Evolutionary conservation across 2,113 vertebrate genomes (phyloP).

Genomic region (Saccopteryx bilineata): DNA sequence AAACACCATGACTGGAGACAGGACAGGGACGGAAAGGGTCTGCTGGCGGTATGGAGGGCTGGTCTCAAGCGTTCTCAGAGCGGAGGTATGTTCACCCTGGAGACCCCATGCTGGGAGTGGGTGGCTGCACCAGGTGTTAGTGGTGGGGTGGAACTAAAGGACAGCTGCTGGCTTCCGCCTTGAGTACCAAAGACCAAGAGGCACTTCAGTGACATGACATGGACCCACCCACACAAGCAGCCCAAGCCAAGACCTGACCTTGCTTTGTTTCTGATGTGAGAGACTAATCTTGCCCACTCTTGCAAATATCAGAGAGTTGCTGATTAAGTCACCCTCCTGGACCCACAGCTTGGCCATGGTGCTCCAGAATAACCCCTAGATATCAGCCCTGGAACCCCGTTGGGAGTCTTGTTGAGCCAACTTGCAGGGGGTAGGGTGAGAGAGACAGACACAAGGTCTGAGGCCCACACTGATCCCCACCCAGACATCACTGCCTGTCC

Average conservation of each 20-base stretch:
- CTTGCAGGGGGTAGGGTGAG: background rate
- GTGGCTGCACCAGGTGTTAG: background rate
- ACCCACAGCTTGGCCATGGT: fast-evolving
- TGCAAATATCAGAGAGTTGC: too few species aligned
- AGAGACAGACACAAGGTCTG: background rate
- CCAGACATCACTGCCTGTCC: background rate
- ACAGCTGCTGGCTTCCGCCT: background rate
- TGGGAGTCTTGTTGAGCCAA: fast-evolving
- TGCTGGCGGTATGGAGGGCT: background rate
- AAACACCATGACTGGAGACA: fast-evolving
- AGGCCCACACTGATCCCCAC: background rate
- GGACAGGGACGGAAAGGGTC: background rate
- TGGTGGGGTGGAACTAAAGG: fast-evolving
- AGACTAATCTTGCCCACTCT: background rate
- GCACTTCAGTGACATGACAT: background rate
- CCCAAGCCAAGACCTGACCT: background rate
- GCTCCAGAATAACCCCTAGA: background rate
- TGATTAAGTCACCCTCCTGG: background rate
- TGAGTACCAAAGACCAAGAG: background rate
- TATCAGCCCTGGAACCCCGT: fast-evolving
- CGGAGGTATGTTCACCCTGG: background rate
- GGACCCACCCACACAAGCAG: background rate
- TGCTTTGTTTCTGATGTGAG: background rate
- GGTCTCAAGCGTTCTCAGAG: background rate
- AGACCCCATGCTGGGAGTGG: background rate